Base-by-base conservation (phyloP, 30 jellyfish, hydroid and myxozoan species). In the Clytia hemisphaerica region DNA sequence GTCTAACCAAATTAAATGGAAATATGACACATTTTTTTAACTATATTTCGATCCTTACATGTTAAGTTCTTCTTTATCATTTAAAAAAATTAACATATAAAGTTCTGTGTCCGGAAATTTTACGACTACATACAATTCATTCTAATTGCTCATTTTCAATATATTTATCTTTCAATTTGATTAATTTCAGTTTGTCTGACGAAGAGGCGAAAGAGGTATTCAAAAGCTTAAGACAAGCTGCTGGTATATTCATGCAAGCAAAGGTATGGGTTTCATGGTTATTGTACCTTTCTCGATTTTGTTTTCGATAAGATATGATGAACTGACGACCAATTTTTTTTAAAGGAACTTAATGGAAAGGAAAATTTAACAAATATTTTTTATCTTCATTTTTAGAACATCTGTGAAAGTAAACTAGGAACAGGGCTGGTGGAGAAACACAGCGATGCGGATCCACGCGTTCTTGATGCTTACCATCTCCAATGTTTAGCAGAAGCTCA, bases 401-500 rank as follows among this genome's bases (percentile, higher is more conserved):
- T 78, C 0, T 18, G 86, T 38, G 61, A 85, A 35, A 88, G 94
- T 45, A 77, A 85, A 5, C 51, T 88, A 58, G 94, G 97, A 6
- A 75, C 93, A 37, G 97, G 97, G 4, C 21, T 78, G 19, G 69
- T 88, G 57, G 93, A 85, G 37, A 82, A 88, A 34, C 93, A 88
- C 69, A 76, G 93, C 12, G 97, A 88, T 42, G 64, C 88, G 21
- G 97, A 88, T 71, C 82, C 79, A 6, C 93, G 97, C 47, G 75
- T 88, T 32, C 80, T 88, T 29, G 94, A 88, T 63, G 97, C 94
- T 1, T 88, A 88, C 71, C 94, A 79, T 53, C 46, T 88, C 35
- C 97, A 88, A 72, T 88, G 93, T 44, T 58, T 88, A 4, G 97
- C 93, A 5, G 97, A 88, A 70, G 97, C 97, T 31, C 97, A 88